Evolutionary conservation across 2,113 vertebrate genomes (phyloP), one percentile per base, ranked within the genome.

Genomic region (Herpetotheres cachinnans): DNA sequence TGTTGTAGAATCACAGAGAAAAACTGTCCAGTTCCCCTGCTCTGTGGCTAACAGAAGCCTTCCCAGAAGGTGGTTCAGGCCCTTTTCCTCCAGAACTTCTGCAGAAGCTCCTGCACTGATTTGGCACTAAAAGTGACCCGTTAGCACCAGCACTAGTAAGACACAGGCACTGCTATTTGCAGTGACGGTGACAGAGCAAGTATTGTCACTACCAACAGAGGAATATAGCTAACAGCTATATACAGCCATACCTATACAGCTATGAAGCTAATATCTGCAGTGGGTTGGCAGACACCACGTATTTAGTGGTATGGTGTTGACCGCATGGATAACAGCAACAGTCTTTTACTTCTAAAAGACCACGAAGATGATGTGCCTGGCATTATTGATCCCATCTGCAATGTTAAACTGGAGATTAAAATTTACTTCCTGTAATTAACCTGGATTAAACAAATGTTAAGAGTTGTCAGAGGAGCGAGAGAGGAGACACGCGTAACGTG

Each of bases 401-500:
- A 55, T 21, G 46, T 84, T 91, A 56, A 93, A 78, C 30, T 40
- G 55, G 50, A 81, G 40, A 82, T 78, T 47, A 91, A 93, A 70
- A 62, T 26, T 65, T 32, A 77, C 10, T 66, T 85, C 38, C 34
- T 70, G 36, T 36, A 91, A 58, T 91, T 77, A 86, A 69, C 25
- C n/a, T 16, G 29, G n/a, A 81, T 84, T 44, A 78, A 87, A 69
- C 13, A n/a, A 67, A 83, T 5, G 8, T 36, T 77, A 38, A 38
- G 62, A 82, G 8, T 62, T 69, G 52, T 67, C 71, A 92, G 63
- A 93, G 32, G 29, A 17, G 8, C 55, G 4, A 63, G 46, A 69
- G 46, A 84, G 30, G 40, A 84, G 22, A 12, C 47, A 32, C 1
- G 17, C 21, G 21, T 26, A 30, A 42, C 0, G 2, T 9, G 10